Evolutionary conservation across 2,113 vertebrate genomes (phyloP).

Genomic region (Machaerirhynchus nigripectus): DNA sequence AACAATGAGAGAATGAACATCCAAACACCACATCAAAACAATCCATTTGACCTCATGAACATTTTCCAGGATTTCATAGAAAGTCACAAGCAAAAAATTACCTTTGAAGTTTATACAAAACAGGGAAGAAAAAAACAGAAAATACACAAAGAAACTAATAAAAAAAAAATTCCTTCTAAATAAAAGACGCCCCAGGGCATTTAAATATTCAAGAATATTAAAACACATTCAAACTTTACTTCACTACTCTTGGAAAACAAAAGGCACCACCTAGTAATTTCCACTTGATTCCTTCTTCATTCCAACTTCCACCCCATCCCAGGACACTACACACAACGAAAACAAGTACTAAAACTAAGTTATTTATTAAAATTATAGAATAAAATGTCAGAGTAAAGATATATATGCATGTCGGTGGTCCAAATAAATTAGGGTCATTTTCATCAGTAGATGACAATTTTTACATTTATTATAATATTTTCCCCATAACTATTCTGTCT

Average conservation of each 20-base stretch:
- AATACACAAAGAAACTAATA: neutral
- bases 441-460: neutral
- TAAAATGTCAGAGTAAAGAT: neutral
- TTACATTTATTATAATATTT: conserved; percentile 51
- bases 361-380: conserved; percentile 37
- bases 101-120: neutral
- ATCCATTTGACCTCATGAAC: neutral
- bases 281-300: neutral
- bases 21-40: neutral
- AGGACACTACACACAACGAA: neutral
- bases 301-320: neutral
- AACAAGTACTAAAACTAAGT: neutral
- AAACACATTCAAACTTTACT: neutral
- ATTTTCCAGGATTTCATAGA: neutral
- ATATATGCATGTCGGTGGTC: neutral
- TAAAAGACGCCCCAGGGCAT: neutral
- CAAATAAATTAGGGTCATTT: conserved; percentile 53
- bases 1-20: neutral
- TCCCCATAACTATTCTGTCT: conserved; percentile 29
- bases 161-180: neutral
- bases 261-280: neutral
- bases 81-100: neutral
- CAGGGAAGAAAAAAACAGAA: neutral
- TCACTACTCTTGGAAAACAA: neutral
- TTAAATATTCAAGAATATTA: neutral